Percentiles rank a stretch among this genome's conserved stretches.
These are phyloP conservation scores for Sipha maydis DNA, from an alignment of 2,888 invertebrate genomes.

Conservation along the genomic window DNA sequence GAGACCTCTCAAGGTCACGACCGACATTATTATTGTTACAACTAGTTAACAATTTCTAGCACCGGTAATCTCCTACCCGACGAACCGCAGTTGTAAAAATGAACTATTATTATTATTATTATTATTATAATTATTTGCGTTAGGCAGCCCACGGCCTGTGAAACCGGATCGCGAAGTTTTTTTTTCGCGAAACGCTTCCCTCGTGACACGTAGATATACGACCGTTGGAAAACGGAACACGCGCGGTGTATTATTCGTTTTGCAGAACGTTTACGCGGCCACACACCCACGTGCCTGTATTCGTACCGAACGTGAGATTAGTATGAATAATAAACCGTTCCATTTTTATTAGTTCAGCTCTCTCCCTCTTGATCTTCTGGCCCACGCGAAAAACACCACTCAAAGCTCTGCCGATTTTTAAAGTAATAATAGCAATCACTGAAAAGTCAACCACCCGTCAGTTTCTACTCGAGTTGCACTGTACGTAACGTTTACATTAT, in stretches of 20 bases:
- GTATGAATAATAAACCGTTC: too few relatives aligned
- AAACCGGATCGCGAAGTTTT: background rate
- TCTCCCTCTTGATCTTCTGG: background rate
- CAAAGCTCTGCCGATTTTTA: background rate
- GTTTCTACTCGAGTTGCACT: background rate
- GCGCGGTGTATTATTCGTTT: too few relatives aligned
- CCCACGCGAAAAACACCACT: background rate
- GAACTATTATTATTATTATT: background rate
- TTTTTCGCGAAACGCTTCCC: background rate
- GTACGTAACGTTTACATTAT: constrained; percentile 12
- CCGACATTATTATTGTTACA: background rate
- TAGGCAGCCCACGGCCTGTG: background rate
- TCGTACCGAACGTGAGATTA: too few relatives aligned
- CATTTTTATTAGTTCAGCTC: too few relatives aligned
- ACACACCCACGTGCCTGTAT: too few relatives aligned
- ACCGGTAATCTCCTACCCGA: background rate
- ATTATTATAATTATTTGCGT: background rate
- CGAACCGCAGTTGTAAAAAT: background rate
- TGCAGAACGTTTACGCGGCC: too few relatives aligned
- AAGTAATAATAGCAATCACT: background rate
- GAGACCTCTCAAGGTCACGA: background rate
- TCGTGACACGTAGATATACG: too few relatives aligned
- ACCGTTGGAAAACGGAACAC: too few relatives aligned
- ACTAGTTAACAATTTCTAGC: background rate
- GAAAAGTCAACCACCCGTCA: background rate